Base-by-base conservation (phyloP, 2,888 invertebrate species). In the Selenia dentaria region DNA sequence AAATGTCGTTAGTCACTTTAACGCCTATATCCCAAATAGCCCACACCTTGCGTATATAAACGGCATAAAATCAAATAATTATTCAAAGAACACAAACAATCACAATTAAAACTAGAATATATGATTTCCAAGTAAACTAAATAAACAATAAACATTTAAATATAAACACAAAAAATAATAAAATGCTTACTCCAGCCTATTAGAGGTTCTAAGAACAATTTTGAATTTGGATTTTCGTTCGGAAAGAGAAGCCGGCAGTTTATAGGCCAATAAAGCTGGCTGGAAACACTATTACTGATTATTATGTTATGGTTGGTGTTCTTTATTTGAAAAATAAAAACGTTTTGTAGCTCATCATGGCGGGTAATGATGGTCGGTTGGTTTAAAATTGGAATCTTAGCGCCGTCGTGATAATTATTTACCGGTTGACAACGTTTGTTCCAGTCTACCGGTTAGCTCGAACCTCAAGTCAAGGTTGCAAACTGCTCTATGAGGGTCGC, bases 191-290 rank as follows among this genome's bases (percentile, higher is more conserved):
- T 63, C 61, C 58, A 54, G 58, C 72, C 69, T 74, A 74, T 74
- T 75, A 72, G 58, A 56, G 60, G 54, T 70, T 74, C 74, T 70
- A 73, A 70, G 74, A 75, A 62, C 52, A 47, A 56, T 64, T 67
- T 69, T 54, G 62, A 69, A 65, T 72, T 72, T 62, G 60, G 67
- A 69, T 69, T 66, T 66, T 49, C 40, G 58, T 61, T 59, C 34
- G 59, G 47, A 61, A 60, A 63, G 55, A 56, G 67, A 67, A 59
- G 61, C 57, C 68, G 64, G 60, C 51, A 10, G 57, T 74, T 74
- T 76, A 73, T 74, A 59, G 63, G 41, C 51, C 63, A 55, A 68
- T 74, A 72, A 75, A 75, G 44, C 51, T 60, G 51, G 63, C 59
- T 65, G 60, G 62, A 46, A 69, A 64, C 56, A 59, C 63, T 61